Evolutionary conservation across 2,888 invertebrate species (phyloP).

Genomic region (Auanema freiburgensis): DNA sequence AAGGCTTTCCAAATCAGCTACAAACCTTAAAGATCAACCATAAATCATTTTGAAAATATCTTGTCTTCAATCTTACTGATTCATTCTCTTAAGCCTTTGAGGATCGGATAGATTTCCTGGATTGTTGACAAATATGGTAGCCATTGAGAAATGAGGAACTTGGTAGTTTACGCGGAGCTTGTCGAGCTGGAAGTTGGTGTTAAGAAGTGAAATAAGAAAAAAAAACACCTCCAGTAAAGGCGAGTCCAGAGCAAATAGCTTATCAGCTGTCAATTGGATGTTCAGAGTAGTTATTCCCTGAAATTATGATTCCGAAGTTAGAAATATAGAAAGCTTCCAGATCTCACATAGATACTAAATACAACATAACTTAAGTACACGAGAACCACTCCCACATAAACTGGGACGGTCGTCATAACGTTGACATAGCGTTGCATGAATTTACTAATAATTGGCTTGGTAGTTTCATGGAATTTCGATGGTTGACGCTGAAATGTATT

Average conservation of each 20-base stretch:
- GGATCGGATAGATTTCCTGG: slow-evolving; percentile 53
- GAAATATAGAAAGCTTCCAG: no score
- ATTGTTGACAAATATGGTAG: slow-evolving; percentile 47
- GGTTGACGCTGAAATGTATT: slow-evolving; percentile 51
- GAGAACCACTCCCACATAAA: slow-evolving; percentile 48
- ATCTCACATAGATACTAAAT: slow-evolving; percentile 51
- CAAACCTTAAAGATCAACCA: slow-evolving; percentile 30
- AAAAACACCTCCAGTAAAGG: slow-evolving; percentile 46
- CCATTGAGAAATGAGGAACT: slow-evolving; percentile 53
- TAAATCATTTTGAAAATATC: neutral
- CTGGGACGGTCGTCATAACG: slow-evolving; percentile 42
- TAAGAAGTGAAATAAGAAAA: neutral
- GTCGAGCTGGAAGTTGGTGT: slow-evolving; percentile 31
- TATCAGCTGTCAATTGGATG: slow-evolving; percentile 57
- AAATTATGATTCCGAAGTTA: slow-evolving; percentile 4
- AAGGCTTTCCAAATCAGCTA: slow-evolving; percentile 55
- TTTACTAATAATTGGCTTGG: slow-evolving; percentile 55
- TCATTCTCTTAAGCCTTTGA: slow-evolving; percentile 42
- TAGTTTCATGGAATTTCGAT: slow-evolving; percentile 61
- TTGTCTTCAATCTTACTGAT: slow-evolving; percentile 26
- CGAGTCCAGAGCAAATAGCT: slow-evolving; percentile 58
- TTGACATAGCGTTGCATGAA: slow-evolving; percentile 44
- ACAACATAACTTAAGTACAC: slow-evolving; percentile 53
- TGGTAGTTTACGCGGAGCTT: slow-evolving; percentile 50
- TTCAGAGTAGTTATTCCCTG: slow-evolving; percentile 58